Conservation (phyloP, 2,113 vertebrate genomes). For the Machaerirhynchus nigripectus region DNA sequence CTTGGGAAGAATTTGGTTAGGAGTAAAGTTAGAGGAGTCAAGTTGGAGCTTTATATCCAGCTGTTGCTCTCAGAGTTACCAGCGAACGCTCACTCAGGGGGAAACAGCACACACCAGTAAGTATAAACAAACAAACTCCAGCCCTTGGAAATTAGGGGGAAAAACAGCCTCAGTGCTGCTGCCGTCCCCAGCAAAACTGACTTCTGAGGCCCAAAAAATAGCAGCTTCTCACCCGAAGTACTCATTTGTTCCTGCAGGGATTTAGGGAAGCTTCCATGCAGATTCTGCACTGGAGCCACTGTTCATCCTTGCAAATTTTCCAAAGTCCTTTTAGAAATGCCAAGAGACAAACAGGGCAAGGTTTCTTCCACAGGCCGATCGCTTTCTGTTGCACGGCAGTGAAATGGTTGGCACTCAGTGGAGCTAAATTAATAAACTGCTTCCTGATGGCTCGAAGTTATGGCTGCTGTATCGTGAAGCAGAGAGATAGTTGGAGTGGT, state of each 20-base stretch:
- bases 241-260: neutral
- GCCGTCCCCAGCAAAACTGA: neutral
- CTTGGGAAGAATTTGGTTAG: neutral
- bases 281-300: neutral
- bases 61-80: neutral
- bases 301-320: neutral
- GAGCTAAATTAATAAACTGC: constrained; percentile 56
- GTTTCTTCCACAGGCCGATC: neutral
- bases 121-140: neutral
- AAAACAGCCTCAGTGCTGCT: neutral
- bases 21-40: neutral
- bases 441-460: constrained; percentile 20
- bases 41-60: neutral
- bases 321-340: neutral
- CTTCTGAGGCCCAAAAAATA: neutral
- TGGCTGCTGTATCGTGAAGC: neutral
- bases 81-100: neutral
- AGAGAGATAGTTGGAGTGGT: constrained; percentile 31
- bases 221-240: neutral
- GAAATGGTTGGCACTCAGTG: neutral
- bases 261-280: neutral
- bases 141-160: neutral
- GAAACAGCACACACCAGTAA: neutral
- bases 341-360: neutral
- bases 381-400: neutral